Percentiles rank a stretch among this genome's conserved stretches.
phyloP scores from a whole-genome alignment of 1,140 invertebrate species.

The Platyura marginata region DNA sequence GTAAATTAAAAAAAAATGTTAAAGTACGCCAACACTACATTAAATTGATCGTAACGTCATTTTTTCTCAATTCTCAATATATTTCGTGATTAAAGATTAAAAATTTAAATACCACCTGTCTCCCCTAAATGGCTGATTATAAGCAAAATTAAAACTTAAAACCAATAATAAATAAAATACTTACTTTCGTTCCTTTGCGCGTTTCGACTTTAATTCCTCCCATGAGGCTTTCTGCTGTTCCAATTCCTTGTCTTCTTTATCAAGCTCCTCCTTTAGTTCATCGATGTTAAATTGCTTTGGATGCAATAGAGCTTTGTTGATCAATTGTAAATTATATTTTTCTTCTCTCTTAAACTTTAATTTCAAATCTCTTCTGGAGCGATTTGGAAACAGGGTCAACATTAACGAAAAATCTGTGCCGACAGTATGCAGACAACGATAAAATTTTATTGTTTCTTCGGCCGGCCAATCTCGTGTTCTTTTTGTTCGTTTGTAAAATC shows the following conservation, averaged over 20 bases:
- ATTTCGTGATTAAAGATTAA: not conserved
- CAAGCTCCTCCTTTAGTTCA: conserved; percentile 25
- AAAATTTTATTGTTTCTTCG: conserved; percentile 68
- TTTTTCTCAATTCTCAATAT: not conserved
- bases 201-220: not conserved
- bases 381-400: conserved; percentile 58
- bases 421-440: conserved; percentile 65
- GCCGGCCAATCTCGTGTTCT: conserved; percentile 45
- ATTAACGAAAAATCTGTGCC: conserved; percentile 84
- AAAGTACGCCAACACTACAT: not conserved
- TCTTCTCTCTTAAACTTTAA: conserved; percentile 40
- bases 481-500: conserved; percentile 40
- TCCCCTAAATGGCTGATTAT: not conserved
- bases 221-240: conserved; percentile 6
- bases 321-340: conserved; percentile 19
- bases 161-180: not conserved
- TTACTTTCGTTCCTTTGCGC: not conserved
- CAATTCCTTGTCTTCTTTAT: conserved; percentile 19
- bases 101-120: too few species aligned
- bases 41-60: not conserved
- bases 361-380: conserved; percentile 63
- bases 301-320: conserved; percentile 27
- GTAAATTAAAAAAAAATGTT: not conserved
- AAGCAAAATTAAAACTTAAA: not conserved
- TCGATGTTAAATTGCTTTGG: conserved; percentile 26